A percentile compares a stretch with the other conserved stretches of the same genome.
phyloP scores from a whole-genome alignment of 2,888 invertebrate species.

The Meloe dianella region DNA sequence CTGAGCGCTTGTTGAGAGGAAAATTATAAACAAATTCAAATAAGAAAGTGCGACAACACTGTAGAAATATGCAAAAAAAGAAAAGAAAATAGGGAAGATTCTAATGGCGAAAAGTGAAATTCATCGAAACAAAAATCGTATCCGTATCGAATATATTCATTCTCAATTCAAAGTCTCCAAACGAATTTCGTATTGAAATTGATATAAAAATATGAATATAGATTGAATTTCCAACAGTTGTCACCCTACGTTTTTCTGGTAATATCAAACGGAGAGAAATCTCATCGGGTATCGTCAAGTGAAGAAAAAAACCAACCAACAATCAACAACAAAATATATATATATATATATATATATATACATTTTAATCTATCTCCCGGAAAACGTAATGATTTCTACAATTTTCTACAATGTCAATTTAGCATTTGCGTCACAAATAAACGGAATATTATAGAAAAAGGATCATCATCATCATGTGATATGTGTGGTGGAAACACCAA shows the following conservation, averaged over 20 bases:
- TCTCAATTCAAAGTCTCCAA: conserved; percentile 26
- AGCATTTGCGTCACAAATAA: too few relatives aligned
- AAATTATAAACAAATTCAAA: too few relatives aligned
- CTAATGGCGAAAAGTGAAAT: background rate
- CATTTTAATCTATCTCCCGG: conserved; percentile 12
- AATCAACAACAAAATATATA: too few relatives aligned
- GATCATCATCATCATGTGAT: conserved; percentile 20
- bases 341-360: background rate
- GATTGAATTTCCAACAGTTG: conserved; percentile 37
- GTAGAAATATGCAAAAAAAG: background rate
- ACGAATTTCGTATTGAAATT: conserved; percentile 38
- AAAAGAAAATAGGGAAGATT: background rate
- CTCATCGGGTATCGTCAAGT: conserved; percentile 28
- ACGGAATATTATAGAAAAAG: conserved; percentile 14
- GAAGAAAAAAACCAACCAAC: background rate
- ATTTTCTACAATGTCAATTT: conserved; percentile 4
- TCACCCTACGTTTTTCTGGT: conserved; percentile 23
- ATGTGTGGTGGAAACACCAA: conserved; percentile 29
- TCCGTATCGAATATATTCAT: conserved; percentile 22
- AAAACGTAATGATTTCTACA: conserved; percentile 20
- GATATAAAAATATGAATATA: conserved; percentile 41
- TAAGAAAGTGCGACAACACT: too few relatives aligned
- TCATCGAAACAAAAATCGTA: conserved; percentile 22
- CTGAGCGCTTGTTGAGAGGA: too few relatives aligned
- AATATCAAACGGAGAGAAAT: conserved; percentile 23